Conservation (phyloP, 2,113 vertebrate genomes). For the Climacteris rufus region DNA sequence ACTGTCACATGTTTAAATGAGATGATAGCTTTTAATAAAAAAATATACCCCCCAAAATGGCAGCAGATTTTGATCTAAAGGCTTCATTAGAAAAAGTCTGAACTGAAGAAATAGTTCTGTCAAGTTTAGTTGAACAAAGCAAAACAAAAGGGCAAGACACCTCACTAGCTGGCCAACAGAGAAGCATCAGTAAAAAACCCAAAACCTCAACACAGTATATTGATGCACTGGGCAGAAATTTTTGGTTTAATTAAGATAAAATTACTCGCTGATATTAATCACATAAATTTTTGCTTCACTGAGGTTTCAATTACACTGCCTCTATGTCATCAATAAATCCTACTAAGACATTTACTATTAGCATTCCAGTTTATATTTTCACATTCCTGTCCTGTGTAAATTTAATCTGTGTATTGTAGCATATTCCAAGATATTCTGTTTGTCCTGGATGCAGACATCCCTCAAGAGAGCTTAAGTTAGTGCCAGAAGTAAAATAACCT, state of each 20-base stretch:
- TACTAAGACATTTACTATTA: background rate
- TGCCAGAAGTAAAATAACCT: background rate
- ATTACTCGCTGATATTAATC: background rate
- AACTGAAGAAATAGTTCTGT: background rate
- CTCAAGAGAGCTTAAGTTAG: background rate
- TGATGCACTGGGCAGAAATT: background rate
- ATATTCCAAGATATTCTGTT: background rate
- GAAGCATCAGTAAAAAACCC: background rate
- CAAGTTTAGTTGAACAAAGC: background rate
- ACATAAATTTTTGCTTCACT: background rate
- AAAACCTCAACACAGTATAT: fast-evolving
- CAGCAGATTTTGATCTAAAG: background rate
- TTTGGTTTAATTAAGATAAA: background rate
- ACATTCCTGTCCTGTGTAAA: background rate
- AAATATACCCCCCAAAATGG: background rate
- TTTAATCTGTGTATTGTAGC: background rate
- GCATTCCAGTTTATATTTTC: background rate
- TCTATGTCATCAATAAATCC: background rate
- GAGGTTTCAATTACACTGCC: background rate
- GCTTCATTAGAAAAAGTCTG: background rate
- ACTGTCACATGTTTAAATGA: background rate
- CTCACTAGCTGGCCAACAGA: background rate
- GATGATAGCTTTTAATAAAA: background rate
- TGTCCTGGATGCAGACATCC: background rate
- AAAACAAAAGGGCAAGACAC: background rate